phyloP scores from a whole-genome alignment of 2,113 vertebrate species.

The Aegotheles bennettii region DNA sequence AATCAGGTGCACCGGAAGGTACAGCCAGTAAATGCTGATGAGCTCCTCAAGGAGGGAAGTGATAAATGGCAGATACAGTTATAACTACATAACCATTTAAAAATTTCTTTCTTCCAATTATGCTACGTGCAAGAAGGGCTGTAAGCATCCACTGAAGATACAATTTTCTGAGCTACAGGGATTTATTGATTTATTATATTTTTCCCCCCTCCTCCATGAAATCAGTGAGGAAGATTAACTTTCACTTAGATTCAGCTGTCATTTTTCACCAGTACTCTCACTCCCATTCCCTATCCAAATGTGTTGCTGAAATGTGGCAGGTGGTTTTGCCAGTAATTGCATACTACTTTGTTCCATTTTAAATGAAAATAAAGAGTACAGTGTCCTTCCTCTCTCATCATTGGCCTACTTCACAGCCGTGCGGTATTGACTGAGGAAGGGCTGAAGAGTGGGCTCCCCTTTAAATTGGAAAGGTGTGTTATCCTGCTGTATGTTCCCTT shows the following conservation, averaged over 20 bases:
- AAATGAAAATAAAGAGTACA: neutral
- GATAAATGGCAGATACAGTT: neutral
- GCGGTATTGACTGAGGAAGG: neutral
- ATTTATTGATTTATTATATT: slow-evolving; percentile 45
- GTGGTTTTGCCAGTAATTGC: slow-evolving; percentile 38
- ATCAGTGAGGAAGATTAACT: slow-evolving; percentile 10
- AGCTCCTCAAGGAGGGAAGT: neutral
- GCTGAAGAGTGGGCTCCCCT: neutral
- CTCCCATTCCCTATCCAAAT: neutral
- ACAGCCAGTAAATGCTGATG: neutral
- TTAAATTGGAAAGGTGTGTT: slow-evolving; percentile 10
- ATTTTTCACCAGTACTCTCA: neutral
- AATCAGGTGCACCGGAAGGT: neutral
- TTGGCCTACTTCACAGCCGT: neutral
- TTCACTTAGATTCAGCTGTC: neutral
- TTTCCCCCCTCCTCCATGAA: neutral
- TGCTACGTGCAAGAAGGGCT: neutral
- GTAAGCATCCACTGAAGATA: slow-evolving; percentile 13
- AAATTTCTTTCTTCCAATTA: slow-evolving; percentile 11
- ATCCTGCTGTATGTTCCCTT: neutral
- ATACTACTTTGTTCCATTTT: slow-evolving; percentile 28
- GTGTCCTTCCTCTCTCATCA: slow-evolving; percentile 8
- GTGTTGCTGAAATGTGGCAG: slow-evolving; percentile 36
- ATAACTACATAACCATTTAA: neutral
- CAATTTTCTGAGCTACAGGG: slow-evolving; percentile 29